Percentiles rank a stretch among this genome's conserved stretches.
Conservation (phyloP, 2,113 vertebrate genomes). For the Recurvirostra avosetta region DNA sequence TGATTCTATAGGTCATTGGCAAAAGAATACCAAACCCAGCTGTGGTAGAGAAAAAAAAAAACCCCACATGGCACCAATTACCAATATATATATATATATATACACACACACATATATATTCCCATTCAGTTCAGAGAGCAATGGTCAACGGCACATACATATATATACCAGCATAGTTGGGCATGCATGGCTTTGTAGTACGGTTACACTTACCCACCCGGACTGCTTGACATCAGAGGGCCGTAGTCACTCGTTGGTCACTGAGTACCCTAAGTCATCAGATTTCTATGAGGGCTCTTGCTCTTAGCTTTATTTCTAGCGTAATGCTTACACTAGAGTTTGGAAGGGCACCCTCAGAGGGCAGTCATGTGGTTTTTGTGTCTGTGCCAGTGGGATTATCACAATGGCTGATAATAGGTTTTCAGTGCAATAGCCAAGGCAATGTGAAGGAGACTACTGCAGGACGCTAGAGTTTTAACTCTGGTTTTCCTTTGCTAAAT, state of each 20-base stretch:
- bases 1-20: not conserved
- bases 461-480: not conserved
- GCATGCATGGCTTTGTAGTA: not conserved
- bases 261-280: not conserved
- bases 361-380: not conserved
- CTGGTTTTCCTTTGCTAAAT: not conserved
- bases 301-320: not conserved
- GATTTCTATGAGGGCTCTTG: not conserved
- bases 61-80: accelerated
- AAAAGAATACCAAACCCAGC: not conserved
- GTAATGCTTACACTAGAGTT: not conserved
- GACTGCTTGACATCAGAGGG: not conserved
- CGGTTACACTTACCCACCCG: accelerated
- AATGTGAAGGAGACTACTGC: not conserved
- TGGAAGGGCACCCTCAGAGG: not conserved
- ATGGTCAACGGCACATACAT: too few relatives aligned
- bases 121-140: too few relatives aligned
- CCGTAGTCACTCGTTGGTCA: not conserved
- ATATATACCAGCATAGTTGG: not conserved
- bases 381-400: not conserved
- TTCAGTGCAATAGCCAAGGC: not conserved
- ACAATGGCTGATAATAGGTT: not conserved
- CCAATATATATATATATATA: too few relatives aligned
- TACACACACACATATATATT: too few relatives aligned
- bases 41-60: not conserved